A percentile compares a stretch with the other conserved stretches of the same genome.
Conservation (phyloP, 2,113 vertebrate genomes). For the Sula dactylatra region DNA sequence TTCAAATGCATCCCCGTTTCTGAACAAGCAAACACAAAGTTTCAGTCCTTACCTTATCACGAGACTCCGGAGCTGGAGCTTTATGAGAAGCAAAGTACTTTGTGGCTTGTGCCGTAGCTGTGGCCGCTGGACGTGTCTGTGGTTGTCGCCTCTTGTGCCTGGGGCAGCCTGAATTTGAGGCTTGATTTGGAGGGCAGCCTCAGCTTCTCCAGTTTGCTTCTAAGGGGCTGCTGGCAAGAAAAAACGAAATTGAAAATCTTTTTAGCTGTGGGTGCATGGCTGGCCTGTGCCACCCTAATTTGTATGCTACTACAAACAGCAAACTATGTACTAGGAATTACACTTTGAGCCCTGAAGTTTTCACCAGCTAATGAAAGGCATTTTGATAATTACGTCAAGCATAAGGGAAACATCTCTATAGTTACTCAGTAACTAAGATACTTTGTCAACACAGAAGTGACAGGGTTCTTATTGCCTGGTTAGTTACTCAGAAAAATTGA, state of each 20-base stretch:
- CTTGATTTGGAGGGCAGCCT: not conserved
- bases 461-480: conserved; percentile 13
- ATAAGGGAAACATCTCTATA: conserved; percentile 21
- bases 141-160: not conserved
- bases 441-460: conserved; percentile 35
- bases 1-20: not conserved
- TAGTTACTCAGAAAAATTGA: conserved; percentile 2
- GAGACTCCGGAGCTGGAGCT: not conserved
- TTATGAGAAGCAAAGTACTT: not conserved
- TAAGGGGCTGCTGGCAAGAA: not conserved
- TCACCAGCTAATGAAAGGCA: conserved; percentile 1
- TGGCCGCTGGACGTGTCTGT: not conserved
- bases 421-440: conserved; percentile 44
- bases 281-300: not conserved
- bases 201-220: not conserved
- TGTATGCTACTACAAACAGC: not conserved
- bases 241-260: not conserved
- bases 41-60: not conserved
- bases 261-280: not conserved
- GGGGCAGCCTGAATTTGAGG: not conserved
- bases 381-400: conserved; percentile 1
- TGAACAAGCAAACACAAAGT: not conserved
- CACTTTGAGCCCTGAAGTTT: not conserved
- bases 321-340: not conserved
- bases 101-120: not conserved